Percentiles rank a stretch among this genome's conserved stretches.
Evolutionary conservation across 2,797 vertebrate genomes (phyloP).

Genomic region (Fundulus diaphanus): DNA sequence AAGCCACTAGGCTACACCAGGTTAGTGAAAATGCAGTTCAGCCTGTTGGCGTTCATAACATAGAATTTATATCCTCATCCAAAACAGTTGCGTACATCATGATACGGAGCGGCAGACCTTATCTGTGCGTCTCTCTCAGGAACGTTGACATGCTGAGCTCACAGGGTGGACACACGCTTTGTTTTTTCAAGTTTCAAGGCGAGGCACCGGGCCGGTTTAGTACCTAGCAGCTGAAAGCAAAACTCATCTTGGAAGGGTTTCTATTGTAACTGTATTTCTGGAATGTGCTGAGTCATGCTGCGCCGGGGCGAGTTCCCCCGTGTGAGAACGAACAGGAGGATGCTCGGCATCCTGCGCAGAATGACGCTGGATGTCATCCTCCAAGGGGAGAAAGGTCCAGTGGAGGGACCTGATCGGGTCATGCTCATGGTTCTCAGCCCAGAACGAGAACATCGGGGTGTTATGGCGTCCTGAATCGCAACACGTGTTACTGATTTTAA

Average conservation of each 20-base stretch:
- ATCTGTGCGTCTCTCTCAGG: background rate
- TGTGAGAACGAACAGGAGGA: background rate
- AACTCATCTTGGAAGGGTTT: slow-evolving; percentile 29
- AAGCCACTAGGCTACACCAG: too few relatives aligned
- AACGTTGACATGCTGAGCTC: slow-evolving; percentile 14
- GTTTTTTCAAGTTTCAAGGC: slow-evolving; percentile 12
- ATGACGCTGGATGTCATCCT: slow-evolving; percentile 14
- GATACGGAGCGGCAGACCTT: slow-evolving; percentile 8
- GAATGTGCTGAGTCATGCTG: slow-evolving; percentile 44
- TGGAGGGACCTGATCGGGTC: background rate
- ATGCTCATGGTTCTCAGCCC: background rate
- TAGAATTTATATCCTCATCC: background rate
- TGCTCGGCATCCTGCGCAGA: slow-evolving; percentile 17
- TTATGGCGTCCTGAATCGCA: background rate
- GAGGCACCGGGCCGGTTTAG: slow-evolving; percentile 18
- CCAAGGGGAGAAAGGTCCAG: background rate
- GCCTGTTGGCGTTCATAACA: background rate
- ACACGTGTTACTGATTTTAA: background rate
- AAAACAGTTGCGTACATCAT: background rate
- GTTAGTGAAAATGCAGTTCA: background rate
- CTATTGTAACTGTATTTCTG: slow-evolving; percentile 25
- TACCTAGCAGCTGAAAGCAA: slow-evolving; percentile 12
- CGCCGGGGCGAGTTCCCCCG: background rate
- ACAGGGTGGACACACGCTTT: slow-evolving; percentile 10
- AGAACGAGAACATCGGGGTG: background rate